Evolutionary conservation across 2,888 invertebrate species (phyloP).

Genomic region (Tinea pellionella): DNA sequence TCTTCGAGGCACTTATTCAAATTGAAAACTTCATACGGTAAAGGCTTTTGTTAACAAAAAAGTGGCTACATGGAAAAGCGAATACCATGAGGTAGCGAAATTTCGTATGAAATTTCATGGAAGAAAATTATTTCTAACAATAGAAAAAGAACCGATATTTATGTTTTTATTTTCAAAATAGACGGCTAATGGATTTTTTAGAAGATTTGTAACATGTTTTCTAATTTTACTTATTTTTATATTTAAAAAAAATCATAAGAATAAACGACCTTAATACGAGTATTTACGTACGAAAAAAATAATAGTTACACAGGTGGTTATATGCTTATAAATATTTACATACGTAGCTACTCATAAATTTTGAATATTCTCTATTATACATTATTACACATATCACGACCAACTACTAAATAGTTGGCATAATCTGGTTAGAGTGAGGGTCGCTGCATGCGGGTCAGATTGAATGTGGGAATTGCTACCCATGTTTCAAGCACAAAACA

Average conservation of each 20-base stretch:
- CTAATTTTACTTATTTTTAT: too few relatives aligned
- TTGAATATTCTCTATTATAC: not conserved
- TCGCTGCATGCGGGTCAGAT: slow-evolving; percentile 6
- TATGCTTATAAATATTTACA: too few relatives aligned
- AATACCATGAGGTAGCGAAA: slow-evolving; percentile 5
- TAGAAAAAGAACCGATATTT: not conserved
- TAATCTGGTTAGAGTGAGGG: slow-evolving; percentile 5
- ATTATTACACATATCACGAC: slow-evolving; percentile 3
- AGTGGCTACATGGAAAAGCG: not conserved
- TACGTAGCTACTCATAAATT: too few relatives aligned
- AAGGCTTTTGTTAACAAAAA: slow-evolving; percentile 36
- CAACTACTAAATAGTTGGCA: slow-evolving; percentile 7
- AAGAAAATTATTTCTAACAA: not conserved
- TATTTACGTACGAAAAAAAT: too few relatives aligned
- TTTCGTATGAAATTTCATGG: not conserved
- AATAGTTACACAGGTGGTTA: too few relatives aligned
- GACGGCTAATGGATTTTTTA: not conserved
- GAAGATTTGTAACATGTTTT: not conserved
- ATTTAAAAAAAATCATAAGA: too few relatives aligned
- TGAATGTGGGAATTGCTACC: slow-evolving; percentile 3
- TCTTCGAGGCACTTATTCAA: slow-evolving; percentile 46
- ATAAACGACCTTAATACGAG: too few relatives aligned
- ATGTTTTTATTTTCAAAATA: not conserved
- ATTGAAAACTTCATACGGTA: slow-evolving; percentile 59
- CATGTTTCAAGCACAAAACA: slow-evolving; percentile 1